Evolutionary conservation across 2,797 vertebrate genomes (phyloP).

Genomic region (Holocentrus rufus): DNA sequence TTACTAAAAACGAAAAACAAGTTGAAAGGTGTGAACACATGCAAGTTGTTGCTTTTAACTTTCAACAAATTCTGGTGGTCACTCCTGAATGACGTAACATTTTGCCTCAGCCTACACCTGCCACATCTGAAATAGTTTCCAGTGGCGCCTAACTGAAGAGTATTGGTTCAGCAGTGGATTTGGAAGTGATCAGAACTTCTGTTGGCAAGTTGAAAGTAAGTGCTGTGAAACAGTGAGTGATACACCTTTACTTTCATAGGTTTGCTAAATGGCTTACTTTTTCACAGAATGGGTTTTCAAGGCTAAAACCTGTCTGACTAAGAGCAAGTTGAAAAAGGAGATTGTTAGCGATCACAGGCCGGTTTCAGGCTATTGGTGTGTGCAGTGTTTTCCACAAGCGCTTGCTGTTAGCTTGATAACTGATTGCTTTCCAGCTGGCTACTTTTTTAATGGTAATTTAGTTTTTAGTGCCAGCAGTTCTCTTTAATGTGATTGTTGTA

Average conservation of each 20-base stretch:
- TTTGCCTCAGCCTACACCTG: neutral
- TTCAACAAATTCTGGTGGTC: no score
- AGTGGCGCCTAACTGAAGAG: neutral
- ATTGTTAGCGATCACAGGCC: neutral
- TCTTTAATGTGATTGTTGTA: neutral
- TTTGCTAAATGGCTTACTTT: neutral
- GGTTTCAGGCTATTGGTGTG: neutral
- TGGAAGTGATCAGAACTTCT: neutral
- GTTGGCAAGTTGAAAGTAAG: neutral
- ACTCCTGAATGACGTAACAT: neutral
- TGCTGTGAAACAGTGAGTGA: neutral
- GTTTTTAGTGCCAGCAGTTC: neutral
- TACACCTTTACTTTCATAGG: neutral
- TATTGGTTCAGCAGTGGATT: neutral
- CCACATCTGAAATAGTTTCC: neutral
- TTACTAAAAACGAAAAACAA: no score
- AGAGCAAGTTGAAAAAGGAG: neutral
- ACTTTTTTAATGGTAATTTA: neutral
- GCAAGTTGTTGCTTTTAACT: no score
- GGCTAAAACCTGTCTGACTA: neutral
- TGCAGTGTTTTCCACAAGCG: neutral
- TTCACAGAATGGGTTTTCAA: neutral
- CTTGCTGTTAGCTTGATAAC: neutral
- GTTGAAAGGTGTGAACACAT: no score
- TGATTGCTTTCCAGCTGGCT: neutral